Percentiles rank a stretch among this genome's conserved stretches.
These are phyloP conservation scores for Anhinga rufa DNA, from an alignment of 2,113 vertebrate genomes.

Conservation along the genomic window DNA sequence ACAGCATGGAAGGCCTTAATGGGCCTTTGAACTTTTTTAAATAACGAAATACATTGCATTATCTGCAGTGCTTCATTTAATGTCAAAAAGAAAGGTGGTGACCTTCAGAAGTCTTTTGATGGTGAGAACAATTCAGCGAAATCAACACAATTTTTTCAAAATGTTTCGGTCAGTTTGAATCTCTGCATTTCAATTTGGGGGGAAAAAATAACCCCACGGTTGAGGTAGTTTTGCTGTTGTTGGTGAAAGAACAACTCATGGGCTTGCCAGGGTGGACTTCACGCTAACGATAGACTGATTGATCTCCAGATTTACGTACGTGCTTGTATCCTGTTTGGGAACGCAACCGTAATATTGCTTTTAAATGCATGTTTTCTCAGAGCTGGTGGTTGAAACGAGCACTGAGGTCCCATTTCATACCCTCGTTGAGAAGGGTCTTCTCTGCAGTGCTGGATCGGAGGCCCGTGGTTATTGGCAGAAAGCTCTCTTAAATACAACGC, in stretches of 20 bases:
- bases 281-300: fast-evolving
- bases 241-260: not conserved
- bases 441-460: fast-evolving
- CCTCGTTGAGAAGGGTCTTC: not conserved
- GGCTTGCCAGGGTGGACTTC: not conserved
- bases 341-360: fast-evolving
- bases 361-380: fast-evolving
- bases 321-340: not conserved
- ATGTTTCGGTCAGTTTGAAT: not conserved
- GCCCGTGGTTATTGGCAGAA: not conserved
- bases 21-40: constrained; percentile 55
- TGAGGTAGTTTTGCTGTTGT: not conserved
- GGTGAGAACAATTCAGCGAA: not conserved
- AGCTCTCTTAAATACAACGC: not conserved
- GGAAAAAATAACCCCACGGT: fast-evolving
- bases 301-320: not conserved
- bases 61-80: constrained; percentile 20
- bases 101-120: constrained; percentile 37
- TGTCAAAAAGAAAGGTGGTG: constrained; percentile 20
- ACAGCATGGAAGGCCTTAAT: constrained; percentile 19
- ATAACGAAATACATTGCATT: constrained; percentile 31
- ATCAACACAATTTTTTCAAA: not conserved
- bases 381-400: not conserved
- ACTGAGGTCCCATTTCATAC: not conserved
- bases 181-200: not conserved